A percentile compares a stretch with the other conserved stretches of the same genome.
Evolutionary conservation across 2,113 vertebrate genomes (phyloP).

Genomic region (Sander vitreus): DNA sequence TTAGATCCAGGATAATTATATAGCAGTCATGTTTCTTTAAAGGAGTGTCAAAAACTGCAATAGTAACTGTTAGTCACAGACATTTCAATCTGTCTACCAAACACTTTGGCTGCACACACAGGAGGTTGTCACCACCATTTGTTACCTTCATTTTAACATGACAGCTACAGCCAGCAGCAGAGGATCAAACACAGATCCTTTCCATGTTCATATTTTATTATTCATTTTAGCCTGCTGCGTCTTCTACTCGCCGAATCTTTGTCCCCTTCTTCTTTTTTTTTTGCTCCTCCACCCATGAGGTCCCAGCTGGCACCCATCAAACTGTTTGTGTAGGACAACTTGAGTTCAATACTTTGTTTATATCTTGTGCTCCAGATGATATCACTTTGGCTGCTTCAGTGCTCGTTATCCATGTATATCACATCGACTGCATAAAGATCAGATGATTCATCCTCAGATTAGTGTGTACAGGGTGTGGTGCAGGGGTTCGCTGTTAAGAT

Average conservation of each 20-base stretch:
- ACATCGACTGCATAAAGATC: conserved; percentile 35
- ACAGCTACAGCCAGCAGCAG: conserved; percentile 59
- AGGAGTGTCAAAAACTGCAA: conserved; percentile 13
- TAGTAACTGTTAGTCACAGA: conserved; percentile 15
- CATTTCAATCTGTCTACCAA: conserved; percentile 32
- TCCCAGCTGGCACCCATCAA: conserved; percentile 44
- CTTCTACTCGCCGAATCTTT: conserved; percentile 45
- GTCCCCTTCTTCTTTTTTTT: conserved; percentile 43
- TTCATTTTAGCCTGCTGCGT: conserved; percentile 63
- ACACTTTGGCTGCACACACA: conserved; percentile 43
- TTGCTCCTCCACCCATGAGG: conserved; percentile 30
- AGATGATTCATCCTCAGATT: conserved; percentile 55
- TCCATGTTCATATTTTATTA: conserved; percentile 63
- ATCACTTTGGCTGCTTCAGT: conserved; percentile 18
- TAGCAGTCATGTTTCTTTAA: conserved; percentile 10
- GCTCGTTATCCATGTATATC: conserved; percentile 42
- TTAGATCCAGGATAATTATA: conserved; percentile 33
- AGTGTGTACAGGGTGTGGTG: conserved; percentile 46
- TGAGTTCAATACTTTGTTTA: conserved; percentile 34
- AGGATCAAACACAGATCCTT: conserved; percentile 66
- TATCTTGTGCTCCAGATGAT: conserved; percentile 15
- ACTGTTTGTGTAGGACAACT: conserved; percentile 49
- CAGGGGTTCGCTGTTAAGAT: conserved; percentile 30
- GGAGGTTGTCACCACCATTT: conserved; percentile 60
- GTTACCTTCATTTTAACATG: conserved; percentile 68